Percentiles rank a stretch among this genome's conserved stretches.
Evolutionary conservation across 2,797 vertebrate genomes (phyloP).

Genomic region (Megalops cyprinoides): DNA sequence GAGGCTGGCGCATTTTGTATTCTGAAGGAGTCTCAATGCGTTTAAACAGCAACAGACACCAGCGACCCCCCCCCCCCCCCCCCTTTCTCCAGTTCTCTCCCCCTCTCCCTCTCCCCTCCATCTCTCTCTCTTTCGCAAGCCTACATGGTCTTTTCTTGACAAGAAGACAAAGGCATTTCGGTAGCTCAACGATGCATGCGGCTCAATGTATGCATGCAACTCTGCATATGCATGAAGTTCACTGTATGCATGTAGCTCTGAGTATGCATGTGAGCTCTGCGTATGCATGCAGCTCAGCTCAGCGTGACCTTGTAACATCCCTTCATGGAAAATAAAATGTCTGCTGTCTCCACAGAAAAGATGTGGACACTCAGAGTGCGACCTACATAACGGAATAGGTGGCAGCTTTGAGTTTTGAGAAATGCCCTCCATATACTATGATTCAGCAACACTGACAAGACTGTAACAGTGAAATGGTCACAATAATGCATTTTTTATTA

Average conservation of each 20-base stretch:
- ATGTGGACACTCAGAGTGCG: not conserved
- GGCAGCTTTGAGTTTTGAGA: not conserved
- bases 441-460: not conserved
- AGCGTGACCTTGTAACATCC: conserved; percentile 16
- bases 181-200: too few species aligned
- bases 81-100: too few species aligned
- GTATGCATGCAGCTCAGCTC: not conserved
- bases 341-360: not conserved
- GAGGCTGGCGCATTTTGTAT: conserved; percentile 11
- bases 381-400: not conserved
- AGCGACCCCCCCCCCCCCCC: not conserved
- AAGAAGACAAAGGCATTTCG: conserved; percentile 21
- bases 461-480: not conserved
- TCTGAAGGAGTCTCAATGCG: conserved; percentile 27
- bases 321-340: not conserved
- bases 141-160: not conserved
- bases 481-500: not conserved
- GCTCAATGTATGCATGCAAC: not conserved
- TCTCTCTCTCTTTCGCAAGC: not conserved
- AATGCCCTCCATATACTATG: not conserved
- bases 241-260: too few species aligned
- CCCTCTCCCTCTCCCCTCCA: not conserved
- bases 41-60: conserved; percentile 10
- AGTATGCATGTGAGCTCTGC: too few species aligned
- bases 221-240: too few species aligned